phyloP scores from a whole-genome alignment of 2,113 vertebrate genomes.

The Eulacestoma nigropectus region DNA sequence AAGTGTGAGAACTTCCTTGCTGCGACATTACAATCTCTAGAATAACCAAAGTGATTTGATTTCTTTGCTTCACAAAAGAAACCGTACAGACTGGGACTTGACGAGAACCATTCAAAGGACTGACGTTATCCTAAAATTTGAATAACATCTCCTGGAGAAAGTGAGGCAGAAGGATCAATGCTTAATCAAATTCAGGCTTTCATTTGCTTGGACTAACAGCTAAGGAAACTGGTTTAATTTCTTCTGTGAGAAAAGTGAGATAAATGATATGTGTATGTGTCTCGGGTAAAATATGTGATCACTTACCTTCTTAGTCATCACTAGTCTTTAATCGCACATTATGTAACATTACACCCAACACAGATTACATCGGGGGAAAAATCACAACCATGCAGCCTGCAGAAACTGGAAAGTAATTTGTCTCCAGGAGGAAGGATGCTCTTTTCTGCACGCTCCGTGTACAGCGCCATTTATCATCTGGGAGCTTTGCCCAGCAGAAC shows the following conservation, averaged over 20 bases:
- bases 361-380: background rate
- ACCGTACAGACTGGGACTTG: background rate
- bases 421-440: constrained; percentile 30
- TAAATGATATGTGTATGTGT: constrained; percentile 7
- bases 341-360: constrained; percentile 28
- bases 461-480: constrained; percentile 40
- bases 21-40: background rate
- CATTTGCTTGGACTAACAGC: constrained; percentile 20
- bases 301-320: constrained; percentile 48
- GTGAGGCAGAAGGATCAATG: background rate
- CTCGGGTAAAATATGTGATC: constrained; percentile 39
- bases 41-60: background rate
- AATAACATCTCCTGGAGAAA: background rate
- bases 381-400: constrained; percentile 21
- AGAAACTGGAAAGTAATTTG: constrained; percentile 43
- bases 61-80: background rate
- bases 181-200: constrained; percentile 13
- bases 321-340: constrained; percentile 42
- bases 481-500: background rate
- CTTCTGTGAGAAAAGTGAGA: constrained; percentile 48
- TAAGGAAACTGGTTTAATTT: constrained; percentile 47
- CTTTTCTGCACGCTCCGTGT: constrained; percentile 1
- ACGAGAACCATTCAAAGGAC: background rate
- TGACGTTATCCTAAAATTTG: background rate
- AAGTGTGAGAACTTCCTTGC: background rate